Evolutionary conservation across 37 sponge, comb jelly and placozoan species (phyloP), one percentile per base, ranked within the genome.

Genomic region (Amphimedon queenslandica): DNA sequence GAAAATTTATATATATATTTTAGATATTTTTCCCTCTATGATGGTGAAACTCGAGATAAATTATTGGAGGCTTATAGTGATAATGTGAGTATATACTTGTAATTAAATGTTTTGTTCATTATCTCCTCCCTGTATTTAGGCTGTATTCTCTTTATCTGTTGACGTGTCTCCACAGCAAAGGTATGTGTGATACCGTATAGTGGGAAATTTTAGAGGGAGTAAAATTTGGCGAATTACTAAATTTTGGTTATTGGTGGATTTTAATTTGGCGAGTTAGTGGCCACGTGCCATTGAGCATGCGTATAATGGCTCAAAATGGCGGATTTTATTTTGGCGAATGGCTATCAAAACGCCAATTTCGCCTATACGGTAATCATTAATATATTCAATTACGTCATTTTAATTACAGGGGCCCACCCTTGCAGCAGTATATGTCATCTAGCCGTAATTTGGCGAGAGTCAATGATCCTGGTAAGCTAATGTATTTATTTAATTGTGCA

Each of bases 11-110:
- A 6, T 21, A 11, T 21, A 67, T 6, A 4, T 0, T 61, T 3
- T 55, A 86, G 87, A 33, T 87, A 72, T 35, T 87, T 77, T 37
- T 39, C 29, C 4, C 64, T 87, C 60, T 87, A 77, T 66, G 87
- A 87, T 33, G 68, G 60, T 28, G 73, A 76, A 0, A 64, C 76
- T 16, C 43, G 82, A 36, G 87, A 87, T 61, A 81, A 81, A 36
- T 57, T 87, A 2, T 53, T 87, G 0, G 77, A 76, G 33, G 87
- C 87, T 1, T 87, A 87, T 40, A 53, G 71, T 34, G 47, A 76
- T 56, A 77, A 80, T 23, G 87, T 81, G 77, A 70, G 80, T 41
- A 21, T 30, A 37, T 23, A 40, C 31, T 30, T 58, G 11, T 37
- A 24, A 33, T n/a, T n/a, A n/a, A n/a, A 24, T 20, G 6, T 13